Base-by-base conservation (phyloP, 2,113 vertebrate species). In the Desmodus rotundus region DNA sequence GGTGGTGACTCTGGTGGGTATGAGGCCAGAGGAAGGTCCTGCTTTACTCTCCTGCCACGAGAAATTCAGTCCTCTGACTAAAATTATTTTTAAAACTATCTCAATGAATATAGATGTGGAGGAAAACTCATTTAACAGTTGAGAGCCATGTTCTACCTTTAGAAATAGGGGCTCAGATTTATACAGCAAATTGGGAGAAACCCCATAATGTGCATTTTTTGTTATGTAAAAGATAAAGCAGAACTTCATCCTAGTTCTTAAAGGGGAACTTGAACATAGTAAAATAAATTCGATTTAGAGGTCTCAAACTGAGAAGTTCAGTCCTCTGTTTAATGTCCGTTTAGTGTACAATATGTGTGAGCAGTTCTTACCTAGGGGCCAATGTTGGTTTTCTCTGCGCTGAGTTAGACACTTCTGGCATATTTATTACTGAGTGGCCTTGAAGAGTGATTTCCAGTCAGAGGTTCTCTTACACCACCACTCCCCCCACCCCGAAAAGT, bases 201-300 rank as follows among this genome's bases (percentile, higher is more conserved):
- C 5, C 4, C 19, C 2, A 0, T 24, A 82, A 33, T 56, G 38
- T 11, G 24, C 7, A 22, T 56, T 36, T 68, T 54, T 84, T 92
- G 14, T 33, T 43, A 28, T 63, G 16, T 20, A 74, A 88, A 94
- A 76, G 24, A 68, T 56, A 97, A 50, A 74, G 67, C 36, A 47
- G 22, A 43, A 63, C 47, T 73, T 86, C 45, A 61, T 68, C 61
- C 33, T 61, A 81, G 67, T 87, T 82, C 68, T 93, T 52, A 87
- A 87, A 41, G 13, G 28, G 67, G 93, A 93, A n/a, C n/a, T 72
- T 87, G 63, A 73, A 83, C 36, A 76, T 7, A 56, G 41, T 61
- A 72, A 89, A 89, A 43, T 94, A 87, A 93, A 50, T 80, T 78
- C 83, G 52, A 85, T 50, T 93, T 63, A 91, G 47, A 80, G 73